These are phyloP conservation scores for Oreochromis niloticus DNA, from an alignment of 2,113 vertebrate genomes.

Conservation along the genomic window DNA sequence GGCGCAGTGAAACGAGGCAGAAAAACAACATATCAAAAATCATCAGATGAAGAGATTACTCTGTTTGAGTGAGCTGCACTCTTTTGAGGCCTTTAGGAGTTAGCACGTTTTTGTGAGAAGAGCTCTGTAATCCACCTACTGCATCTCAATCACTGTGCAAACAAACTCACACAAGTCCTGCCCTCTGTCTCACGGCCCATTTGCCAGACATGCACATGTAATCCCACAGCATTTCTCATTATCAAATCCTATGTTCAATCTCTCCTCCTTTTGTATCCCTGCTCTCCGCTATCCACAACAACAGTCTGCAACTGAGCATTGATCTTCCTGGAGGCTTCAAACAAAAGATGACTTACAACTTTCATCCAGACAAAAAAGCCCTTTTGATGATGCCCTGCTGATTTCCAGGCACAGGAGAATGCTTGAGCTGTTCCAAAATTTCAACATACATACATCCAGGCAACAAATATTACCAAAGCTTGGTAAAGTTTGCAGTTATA, in stretches of 20 bases:
- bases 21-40: constrained; percentile 66
- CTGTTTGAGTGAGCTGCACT: constrained; percentile 41
- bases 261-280: neutral
- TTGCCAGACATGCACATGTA: constrained; percentile 42
- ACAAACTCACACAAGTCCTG: constrained; percentile 32
- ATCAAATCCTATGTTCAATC: neutral
- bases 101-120: constrained; percentile 19
- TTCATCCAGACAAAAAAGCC: neutral
- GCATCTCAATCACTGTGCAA: constrained; percentile 45
- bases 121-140: constrained; percentile 47
- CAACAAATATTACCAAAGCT: neutral
- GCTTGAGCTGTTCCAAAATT: constrained; percentile 6
- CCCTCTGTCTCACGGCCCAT: constrained; percentile 12
- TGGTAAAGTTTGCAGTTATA: neutral
- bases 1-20: constrained; percentile 48
- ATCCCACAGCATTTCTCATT: constrained; percentile 27
- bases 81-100: constrained; percentile 38
- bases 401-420: constrained; percentile 37
- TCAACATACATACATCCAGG: neutral
- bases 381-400: neutral
- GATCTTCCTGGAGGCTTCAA: constrained; percentile 22
- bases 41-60: constrained; percentile 66
- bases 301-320: constrained; percentile 1
- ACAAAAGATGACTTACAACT: constrained; percentile 28
- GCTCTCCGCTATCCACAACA: neutral